Evolutionary conservation across 2,113 vertebrate genomes (phyloP).

Genomic region (Paradisaea rubra): DNA sequence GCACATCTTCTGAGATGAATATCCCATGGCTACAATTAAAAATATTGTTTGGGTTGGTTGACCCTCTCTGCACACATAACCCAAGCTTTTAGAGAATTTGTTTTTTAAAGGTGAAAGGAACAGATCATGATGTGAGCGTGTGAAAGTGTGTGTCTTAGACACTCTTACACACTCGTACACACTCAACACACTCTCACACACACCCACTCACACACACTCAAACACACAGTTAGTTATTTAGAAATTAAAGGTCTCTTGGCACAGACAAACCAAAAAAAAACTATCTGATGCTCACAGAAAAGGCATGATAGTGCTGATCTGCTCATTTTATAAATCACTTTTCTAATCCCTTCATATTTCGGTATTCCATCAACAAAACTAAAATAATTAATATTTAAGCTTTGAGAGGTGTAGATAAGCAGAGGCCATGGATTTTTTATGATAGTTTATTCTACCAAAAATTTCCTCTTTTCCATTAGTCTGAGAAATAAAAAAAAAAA

Average conservation of each 20-base stretch:
- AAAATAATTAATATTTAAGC: background rate
- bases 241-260: background rate
- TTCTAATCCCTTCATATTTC: background rate
- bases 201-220: background rate
- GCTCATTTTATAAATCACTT: background rate
- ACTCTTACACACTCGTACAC: background rate
- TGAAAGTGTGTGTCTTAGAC: background rate
- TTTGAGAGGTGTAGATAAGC: background rate
- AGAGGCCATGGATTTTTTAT: background rate
- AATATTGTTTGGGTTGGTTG: background rate
- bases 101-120: background rate
- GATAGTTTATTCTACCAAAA: background rate
- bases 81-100: background rate
- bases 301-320: background rate
- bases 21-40: constrained; percentile 49
- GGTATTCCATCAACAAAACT: background rate
- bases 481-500: background rate
- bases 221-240: background rate
- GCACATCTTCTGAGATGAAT: background rate
- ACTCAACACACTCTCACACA: background rate
- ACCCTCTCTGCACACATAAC: background rate
- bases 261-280: background rate
- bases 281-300: background rate
- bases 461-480: background rate
- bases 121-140: background rate